Evolutionary conservation across 2,888 invertebrate species (phyloP).

Genomic region (Synergus laeviventris): DNA sequence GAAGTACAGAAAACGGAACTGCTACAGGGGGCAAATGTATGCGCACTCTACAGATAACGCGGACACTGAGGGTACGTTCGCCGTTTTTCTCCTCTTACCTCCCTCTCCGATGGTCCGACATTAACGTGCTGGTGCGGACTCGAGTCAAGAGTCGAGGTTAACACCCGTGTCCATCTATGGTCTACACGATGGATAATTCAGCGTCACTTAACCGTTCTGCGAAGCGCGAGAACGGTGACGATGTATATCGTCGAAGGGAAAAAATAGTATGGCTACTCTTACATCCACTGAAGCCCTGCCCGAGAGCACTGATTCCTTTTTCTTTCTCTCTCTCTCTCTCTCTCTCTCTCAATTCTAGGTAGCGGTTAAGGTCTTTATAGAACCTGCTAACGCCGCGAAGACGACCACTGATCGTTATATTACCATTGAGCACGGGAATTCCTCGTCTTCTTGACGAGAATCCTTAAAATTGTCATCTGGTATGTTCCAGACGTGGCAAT

Average conservation of each 20-base stretch:
- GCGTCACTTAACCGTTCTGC: slow-evolving; percentile 64
- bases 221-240: slow-evolving; percentile 55
- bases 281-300: slow-evolving; percentile 28
- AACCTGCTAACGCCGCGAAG: slow-evolving; percentile 36
- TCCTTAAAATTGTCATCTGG: slow-evolving; percentile 38
- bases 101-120: slow-evolving; percentile 56
- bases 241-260: slow-evolving; percentile 47
- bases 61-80: slow-evolving; percentile 56
- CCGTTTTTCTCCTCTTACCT: slow-evolving; percentile 50
- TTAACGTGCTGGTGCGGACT: slow-evolving; percentile 58
- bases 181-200: slow-evolving; percentile 67
- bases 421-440: slow-evolving; percentile 37
- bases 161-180: slow-evolving; percentile 67
- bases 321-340: slow-evolving; percentile 34
- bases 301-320: slow-evolving; percentile 49
- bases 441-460: slow-evolving; percentile 24
- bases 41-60: slow-evolving; percentile 66
- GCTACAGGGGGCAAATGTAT: slow-evolving; percentile 67
- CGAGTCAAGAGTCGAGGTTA: slow-evolving; percentile 59
- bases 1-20: slow-evolving; percentile 69
- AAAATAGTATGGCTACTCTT: slow-evolving; percentile 17
- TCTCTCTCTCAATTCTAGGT: slow-evolving; percentile 45
- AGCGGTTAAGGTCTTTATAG: slow-evolving; percentile 48
- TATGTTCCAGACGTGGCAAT: slow-evolving; percentile 20
- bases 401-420: slow-evolving; percentile 38